Conservation (phyloP, 2,797 vertebrate genomes). For the Percopsis omiscomaycus region DNA sequence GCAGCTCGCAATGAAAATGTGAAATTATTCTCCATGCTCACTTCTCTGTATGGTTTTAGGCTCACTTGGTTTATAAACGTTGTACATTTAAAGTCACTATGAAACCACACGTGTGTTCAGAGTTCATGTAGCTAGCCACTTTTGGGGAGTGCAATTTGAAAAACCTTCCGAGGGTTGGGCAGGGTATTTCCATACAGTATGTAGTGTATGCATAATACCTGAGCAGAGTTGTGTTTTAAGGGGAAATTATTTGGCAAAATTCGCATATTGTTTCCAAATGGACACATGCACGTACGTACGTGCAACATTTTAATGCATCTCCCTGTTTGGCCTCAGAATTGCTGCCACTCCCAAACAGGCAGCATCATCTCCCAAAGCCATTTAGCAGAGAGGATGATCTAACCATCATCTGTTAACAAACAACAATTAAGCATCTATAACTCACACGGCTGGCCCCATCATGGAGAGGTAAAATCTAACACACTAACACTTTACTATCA, state of each 20-base stretch:
- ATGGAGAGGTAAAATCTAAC: constrained; percentile 43
- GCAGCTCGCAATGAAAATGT: constrained; percentile 54
- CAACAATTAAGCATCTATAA: constrained; percentile 50
- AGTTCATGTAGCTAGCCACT: no score
- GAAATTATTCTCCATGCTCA: constrained; percentile 15
- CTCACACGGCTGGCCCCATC: constrained; percentile 31
- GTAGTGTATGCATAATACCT: no score
- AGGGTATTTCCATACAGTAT: no score
- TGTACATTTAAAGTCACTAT: no score
- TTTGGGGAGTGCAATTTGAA: no score
- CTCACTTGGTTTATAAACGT: no score
- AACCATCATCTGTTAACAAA: constrained; percentile 54
- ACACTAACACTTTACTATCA: constrained; percentile 54
- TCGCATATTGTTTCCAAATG: no score
- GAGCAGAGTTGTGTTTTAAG: no score
- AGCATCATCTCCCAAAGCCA: constrained; percentile 3
- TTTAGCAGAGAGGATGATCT: constrained; percentile 25
- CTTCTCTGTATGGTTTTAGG: no score
- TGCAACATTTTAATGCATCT: not conserved
- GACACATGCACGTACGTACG: not conserved
- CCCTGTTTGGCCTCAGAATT: not conserved
- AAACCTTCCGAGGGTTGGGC: no score
- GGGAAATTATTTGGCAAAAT: no score
- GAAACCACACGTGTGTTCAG: no score
- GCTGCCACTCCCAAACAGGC: not conserved